These are phyloP conservation scores for Timema podura DNA, from an alignment of 2,888 invertebrate species.

Conservation along the genomic window DNA sequence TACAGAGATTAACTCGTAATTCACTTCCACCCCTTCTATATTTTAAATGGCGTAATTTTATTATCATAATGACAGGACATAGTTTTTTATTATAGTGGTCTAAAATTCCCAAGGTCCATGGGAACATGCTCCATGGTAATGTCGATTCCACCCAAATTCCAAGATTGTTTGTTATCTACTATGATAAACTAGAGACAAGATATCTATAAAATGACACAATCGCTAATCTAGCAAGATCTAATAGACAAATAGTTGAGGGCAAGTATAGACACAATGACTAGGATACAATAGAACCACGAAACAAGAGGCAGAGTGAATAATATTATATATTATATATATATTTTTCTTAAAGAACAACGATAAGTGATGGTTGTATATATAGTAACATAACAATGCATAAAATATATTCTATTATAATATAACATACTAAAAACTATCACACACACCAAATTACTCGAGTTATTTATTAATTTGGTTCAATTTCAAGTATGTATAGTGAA, in stretches of 20 bases:
- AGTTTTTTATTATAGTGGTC: conserved; percentile 6
- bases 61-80: not conserved
- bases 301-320: not conserved
- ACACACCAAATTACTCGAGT: conserved; percentile 12
- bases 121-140: conserved; percentile 30
- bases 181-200: not conserved
- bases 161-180: conserved; percentile 28
- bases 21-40: no score
- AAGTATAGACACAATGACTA: not conserved
- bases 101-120: conserved; percentile 1
- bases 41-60: no score
- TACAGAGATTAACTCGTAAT: no score
- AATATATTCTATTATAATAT: conserved; percentile 14
- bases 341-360: not conserved
- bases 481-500: not conserved
- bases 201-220: not conserved
- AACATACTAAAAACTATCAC: conserved; percentile 10
- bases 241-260: conserved; percentile 2
- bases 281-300: not conserved
- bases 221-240: conserved; percentile 4
- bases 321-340: not conserved
- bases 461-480: not conserved
- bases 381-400: conserved; percentile 12
- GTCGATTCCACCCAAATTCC: conserved; percentile 51
- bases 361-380: not conserved